phyloP scores from a whole-genome alignment of 2,797 vertebrate species.

The Diplodus sargus region DNA sequence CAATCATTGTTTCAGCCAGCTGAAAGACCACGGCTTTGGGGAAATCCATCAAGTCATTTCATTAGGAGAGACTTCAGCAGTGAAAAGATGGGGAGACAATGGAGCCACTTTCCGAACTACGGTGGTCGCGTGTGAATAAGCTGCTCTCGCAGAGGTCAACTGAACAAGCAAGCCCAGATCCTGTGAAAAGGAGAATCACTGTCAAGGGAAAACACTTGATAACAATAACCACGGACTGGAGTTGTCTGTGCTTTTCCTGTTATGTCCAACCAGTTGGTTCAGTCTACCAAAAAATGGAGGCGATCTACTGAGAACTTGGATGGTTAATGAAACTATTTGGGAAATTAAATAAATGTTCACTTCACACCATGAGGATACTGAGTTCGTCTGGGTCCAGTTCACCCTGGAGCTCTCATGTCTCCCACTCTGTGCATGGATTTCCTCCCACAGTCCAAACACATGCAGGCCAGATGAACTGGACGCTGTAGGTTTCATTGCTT shows the following conservation, averaged over 20 bases:
- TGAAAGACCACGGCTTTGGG: conserved; percentile 62
- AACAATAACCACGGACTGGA: conserved; percentile 23
- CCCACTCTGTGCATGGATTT: not conserved
- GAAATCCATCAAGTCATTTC: conserved; percentile 77
- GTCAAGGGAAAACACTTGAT: conserved; percentile 41
- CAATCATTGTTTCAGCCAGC: conserved; percentile 66
- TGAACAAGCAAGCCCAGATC: conserved; percentile 39
- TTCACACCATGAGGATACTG: not conserved
- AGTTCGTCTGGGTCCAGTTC: not conserved
- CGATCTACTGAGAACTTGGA: too few species aligned
- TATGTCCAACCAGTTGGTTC: not conserved
- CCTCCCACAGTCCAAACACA: conserved; percentile 14
- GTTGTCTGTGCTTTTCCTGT: conserved; percentile 3
- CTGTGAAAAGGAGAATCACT: conserved; percentile 49
- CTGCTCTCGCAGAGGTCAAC: conserved; percentile 63
- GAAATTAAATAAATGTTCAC: too few species aligned
- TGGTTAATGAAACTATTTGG: too few species aligned
- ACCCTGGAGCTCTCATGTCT: too few species aligned
- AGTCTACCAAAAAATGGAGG: not conserved
- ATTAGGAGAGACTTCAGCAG: conserved; percentile 60
- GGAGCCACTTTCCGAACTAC: conserved; percentile 55
- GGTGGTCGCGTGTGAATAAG: conserved; percentile 53
- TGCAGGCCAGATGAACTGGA: conserved; percentile 25
- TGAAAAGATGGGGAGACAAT: conserved; percentile 71
- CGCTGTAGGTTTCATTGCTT: conserved; percentile 22